Evolutionary conservation across 2,888 invertebrate species (phyloP).

Genomic region (Ophion ventricosus): DNA sequence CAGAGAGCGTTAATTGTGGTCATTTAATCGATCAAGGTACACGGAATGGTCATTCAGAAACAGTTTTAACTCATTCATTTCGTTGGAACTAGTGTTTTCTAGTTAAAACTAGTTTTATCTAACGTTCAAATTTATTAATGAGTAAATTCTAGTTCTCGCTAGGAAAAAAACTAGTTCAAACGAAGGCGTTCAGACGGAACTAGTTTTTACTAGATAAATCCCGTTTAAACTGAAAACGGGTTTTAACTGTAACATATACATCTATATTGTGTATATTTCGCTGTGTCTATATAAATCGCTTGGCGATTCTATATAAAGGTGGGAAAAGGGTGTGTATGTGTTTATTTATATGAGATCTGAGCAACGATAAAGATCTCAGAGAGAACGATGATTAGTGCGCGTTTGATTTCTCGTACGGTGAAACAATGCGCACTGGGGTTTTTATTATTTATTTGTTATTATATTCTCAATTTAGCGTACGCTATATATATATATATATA

Average conservation of each 20-base stretch:
- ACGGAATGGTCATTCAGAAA: too few species aligned
- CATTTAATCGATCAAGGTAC: too few species aligned
- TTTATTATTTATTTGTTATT: not conserved
- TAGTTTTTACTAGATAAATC: too few species aligned
- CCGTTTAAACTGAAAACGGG: too few species aligned
- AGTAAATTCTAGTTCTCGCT: too few species aligned
- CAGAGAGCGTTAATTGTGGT: too few species aligned
- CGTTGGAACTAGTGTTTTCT: too few species aligned
- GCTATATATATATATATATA: constrained; percentile 16
- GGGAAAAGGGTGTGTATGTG: constrained; percentile 52
- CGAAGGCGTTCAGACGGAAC: too few species aligned
- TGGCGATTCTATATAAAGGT: constrained; percentile 65
- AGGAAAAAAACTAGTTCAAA: too few species aligned
- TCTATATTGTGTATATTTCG: constrained; percentile 55
- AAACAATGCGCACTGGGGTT: constrained; percentile 39
- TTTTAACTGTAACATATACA: constrained; percentile 37
- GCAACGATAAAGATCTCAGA: constrained; percentile 55
- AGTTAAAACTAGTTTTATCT: too few species aligned
- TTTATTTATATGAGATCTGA: constrained; percentile 54
- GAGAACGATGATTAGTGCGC: constrained; percentile 57
- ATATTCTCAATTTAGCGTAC: constrained; percentile 7
- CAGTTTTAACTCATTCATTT: too few species aligned
- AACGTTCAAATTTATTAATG: too few species aligned
- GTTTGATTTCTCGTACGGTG: constrained; percentile 39
- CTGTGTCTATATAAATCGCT: constrained; percentile 63